phyloP scores from a whole-genome alignment of 2,113 vertebrate species.

The Muscicapa adusta region DNA sequence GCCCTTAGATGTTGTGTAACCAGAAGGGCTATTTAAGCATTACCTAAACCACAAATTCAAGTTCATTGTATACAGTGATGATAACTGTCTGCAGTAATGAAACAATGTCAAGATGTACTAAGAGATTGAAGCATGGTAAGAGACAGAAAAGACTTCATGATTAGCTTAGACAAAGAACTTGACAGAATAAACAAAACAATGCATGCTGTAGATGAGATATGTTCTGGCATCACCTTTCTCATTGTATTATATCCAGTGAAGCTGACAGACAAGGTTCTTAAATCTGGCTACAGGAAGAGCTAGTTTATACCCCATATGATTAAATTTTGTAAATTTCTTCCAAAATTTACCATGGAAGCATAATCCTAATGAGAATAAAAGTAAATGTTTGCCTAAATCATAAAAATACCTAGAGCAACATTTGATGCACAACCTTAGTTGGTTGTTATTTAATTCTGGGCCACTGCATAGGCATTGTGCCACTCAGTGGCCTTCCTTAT shows the following conservation, averaged over 20 bases:
- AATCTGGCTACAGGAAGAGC: neutral
- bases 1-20: neutral
- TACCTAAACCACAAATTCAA: neutral
- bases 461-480: neutral
- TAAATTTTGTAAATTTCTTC: neutral
- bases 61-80: neutral
- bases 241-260: neutral
- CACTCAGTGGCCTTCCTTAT: neutral
- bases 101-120: neutral
- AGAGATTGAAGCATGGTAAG: neutral
- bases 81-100: neutral
- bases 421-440: neutral
- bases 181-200: neutral
- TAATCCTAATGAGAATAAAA: neutral
- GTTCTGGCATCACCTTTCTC: neutral
- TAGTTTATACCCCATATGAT: neutral
- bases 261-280: neutral
- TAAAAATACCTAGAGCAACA: neutral
- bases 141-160: neutral
- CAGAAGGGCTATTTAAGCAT: neutral
- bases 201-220: neutral
- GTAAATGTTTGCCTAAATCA: neutral
- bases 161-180: neutral
- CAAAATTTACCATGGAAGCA: neutral
- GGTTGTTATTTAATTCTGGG: neutral